These are phyloP conservation scores for Wiebesia pumilae DNA, from an alignment of 1,140 invertebrate species.

Conservation along the genomic window DNA sequence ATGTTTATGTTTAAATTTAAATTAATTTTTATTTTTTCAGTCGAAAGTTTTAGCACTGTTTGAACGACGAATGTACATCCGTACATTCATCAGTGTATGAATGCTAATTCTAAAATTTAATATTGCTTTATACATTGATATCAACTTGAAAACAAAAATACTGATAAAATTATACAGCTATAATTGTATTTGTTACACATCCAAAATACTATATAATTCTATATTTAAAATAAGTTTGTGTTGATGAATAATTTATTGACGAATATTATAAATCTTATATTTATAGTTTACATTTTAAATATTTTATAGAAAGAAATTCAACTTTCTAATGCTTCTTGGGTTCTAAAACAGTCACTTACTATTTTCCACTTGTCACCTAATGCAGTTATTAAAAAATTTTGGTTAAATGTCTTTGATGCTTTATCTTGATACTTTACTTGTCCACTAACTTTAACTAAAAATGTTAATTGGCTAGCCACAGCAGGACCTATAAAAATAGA, in stretches of 20 bases:
- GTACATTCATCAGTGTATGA: too few relatives aligned
- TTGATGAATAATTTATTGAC: not conserved
- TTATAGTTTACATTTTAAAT: conserved; percentile 8
- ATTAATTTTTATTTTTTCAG: conserved; percentile 64
- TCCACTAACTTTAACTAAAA: conserved; percentile 85
- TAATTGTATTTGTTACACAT: conserved; percentile 41
- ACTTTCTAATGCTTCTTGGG: conserved; percentile 78
- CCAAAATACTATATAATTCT: not conserved
- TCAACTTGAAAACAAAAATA: conserved; percentile 70
- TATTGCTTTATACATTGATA: conserved; percentile 75
- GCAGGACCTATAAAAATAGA: conserved; percentile 73
- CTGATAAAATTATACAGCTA: conserved; percentile 59
- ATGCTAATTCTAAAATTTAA: conserved; percentile 70
- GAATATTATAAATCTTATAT: too few relatives aligned
- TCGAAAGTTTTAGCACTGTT: conserved; percentile 67
- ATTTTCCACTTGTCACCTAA: conserved; percentile 92
- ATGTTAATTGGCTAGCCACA: conserved; percentile 81
- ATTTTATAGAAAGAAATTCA: too few relatives aligned
- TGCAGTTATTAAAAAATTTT: conserved; percentile 88
- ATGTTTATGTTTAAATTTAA: conserved; percentile 74
- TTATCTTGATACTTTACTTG: conserved; percentile 81
- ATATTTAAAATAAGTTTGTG: not conserved
- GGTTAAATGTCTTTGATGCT: conserved; percentile 81
- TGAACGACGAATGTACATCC: conserved; percentile 72
- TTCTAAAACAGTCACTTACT: conserved; percentile 85